Evolutionary conservation across 2,888 invertebrate genomes (phyloP).

Genomic region (Cylindroiulus punctatus): DNA sequence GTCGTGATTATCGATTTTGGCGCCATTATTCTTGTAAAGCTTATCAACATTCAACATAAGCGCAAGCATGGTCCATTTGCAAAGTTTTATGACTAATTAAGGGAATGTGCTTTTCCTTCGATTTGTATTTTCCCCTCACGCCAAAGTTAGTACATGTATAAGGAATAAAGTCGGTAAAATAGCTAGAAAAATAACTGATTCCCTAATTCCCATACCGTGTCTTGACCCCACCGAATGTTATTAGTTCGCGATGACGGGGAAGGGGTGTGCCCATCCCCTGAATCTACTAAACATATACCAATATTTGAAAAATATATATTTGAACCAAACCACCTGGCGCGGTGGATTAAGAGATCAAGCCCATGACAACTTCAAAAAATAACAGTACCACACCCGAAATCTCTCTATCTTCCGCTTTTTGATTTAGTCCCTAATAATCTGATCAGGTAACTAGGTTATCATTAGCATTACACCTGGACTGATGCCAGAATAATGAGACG

Average conservation of each 20-base stretch:
- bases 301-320: constrained; percentile 25
- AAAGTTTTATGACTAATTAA: no score
- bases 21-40: no score
- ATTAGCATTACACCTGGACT: background rate
- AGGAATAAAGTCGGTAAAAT: no score
- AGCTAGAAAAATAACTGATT: background rate
- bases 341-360: constrained; percentile 35
- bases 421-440: background rate
- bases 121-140: no score
- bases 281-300: background rate
- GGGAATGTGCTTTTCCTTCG: no score
- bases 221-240: background rate
- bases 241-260: background rate
- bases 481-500: background rate
- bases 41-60: no score
- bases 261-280: background rate
- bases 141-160: no score
- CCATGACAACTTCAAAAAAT: constrained; percentile 27
- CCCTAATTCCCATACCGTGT: background rate
- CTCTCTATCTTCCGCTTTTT: constrained; percentile 23
- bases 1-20: no score
- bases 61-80: no score
- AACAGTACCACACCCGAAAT: constrained; percentile 39
- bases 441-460: constrained; percentile 36
- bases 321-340: background rate